phyloP scores from a whole-genome alignment of 2,888 invertebrate genomes.

The Theodoxus fluviatilis region DNA sequence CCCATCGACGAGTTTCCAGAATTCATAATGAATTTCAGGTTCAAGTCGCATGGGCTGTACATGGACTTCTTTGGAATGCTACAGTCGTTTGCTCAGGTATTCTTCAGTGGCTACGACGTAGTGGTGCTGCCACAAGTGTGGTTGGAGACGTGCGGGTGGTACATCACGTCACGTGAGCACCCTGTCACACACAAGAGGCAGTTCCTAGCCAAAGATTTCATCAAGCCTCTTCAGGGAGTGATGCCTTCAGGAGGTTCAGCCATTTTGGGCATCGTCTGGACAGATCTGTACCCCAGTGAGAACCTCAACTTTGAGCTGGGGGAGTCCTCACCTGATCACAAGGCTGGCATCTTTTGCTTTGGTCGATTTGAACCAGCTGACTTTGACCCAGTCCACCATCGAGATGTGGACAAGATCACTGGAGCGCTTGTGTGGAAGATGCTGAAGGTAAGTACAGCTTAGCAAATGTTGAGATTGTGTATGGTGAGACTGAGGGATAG shows the following conservation, averaged over 20 bases:
- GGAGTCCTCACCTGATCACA: constrained; percentile 44
- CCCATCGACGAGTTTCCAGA: constrained; percentile 55
- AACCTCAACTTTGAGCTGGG: constrained; percentile 61
- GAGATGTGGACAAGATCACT: constrained; percentile 45
- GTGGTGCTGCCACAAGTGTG: constrained; percentile 40
- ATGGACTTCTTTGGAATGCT: constrained; percentile 46
- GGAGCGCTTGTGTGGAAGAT: constrained; percentile 54
- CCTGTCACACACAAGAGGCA: constrained; percentile 51
- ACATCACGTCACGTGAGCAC: constrained; percentile 45
- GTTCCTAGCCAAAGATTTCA: constrained; percentile 50
- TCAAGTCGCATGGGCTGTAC: constrained; percentile 31
- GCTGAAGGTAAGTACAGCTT: constrained; percentile 46
- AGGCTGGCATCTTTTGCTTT: constrained; percentile 56
- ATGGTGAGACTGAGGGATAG: not conserved
- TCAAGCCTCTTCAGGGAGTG: constrained; percentile 39
- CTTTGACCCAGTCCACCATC: constrained; percentile 38
- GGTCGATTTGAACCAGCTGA: constrained; percentile 56
- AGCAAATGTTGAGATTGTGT: not conserved
- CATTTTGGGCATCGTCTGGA: constrained; percentile 60
- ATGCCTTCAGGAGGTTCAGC: constrained; percentile 53
- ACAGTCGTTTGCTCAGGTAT: constrained; percentile 49
- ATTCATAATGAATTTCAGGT: constrained; percentile 45
- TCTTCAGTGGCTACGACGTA: constrained; percentile 52
- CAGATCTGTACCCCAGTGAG: constrained; percentile 60
- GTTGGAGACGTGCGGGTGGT: constrained; percentile 41